Evolutionary conservation across 1,140 invertebrate species (phyloP), one percentile per base, ranked within the genome.

Genomic region (Sycobia sp.): DNA sequence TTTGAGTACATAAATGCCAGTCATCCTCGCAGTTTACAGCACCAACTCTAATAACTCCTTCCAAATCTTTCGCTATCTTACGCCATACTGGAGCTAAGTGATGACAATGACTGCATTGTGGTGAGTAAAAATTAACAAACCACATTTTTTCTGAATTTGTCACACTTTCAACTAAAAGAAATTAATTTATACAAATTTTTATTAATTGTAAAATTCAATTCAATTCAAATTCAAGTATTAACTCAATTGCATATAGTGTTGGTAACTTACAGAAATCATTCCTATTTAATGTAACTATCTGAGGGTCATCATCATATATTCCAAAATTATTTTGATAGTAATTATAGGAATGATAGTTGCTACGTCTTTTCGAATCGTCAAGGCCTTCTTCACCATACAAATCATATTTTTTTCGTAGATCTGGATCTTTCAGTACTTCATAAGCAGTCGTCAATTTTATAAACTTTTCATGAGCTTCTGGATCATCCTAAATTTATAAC

Each of bases 51-150:
- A 92, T 83, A 5, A 89, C 86, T 39, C 89, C 89, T 66, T 90
- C 85, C 34, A 92, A 74, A 68, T 89, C 83, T 74, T 87, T 85
- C 14, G 92, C 92, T 41, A 95, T 75, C 73, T 87, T 86, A 46
- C 92, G 84, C 93, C 92, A 95, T 77, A 88, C 79, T n/a, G 86
- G 83, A 7, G 89, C 91, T 57, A 95, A 79, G 44, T 86, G 83
- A 76, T 94, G 92, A 76, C 93, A 96, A 65, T 93, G 91, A 13
- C 87, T 88, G 76, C 93, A 95, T 78, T 89, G 89, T 9, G 92
- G 90, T 10, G 91, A 93, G 76, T 92, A 95, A 76, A 90, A 95
- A 78, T 95, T 94, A 50, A 95, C 85, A 71, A 95, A 90, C 90
- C 92, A 92, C 18, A 90, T 77, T 80, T 83, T 89, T 43, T 87